Percentiles rank a stretch among this genome's conserved stretches.
Evolutionary conservation across 2,113 vertebrate species (phyloP).

Genomic region (Cebus imitator): DNA sequence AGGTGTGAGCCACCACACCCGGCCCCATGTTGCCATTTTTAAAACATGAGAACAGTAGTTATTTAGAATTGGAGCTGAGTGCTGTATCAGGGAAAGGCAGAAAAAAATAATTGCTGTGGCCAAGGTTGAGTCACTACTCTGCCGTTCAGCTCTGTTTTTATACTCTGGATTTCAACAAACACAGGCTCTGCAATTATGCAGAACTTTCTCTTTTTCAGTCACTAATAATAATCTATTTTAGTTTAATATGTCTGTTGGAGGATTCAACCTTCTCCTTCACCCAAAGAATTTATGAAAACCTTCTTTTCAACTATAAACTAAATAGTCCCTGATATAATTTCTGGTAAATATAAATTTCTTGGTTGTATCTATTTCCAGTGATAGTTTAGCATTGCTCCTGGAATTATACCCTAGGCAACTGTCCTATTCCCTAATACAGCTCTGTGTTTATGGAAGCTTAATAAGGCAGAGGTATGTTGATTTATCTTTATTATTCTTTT

Average conservation of each 20-base stretch:
- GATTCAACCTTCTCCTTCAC: neutral
- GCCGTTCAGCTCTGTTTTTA: neutral
- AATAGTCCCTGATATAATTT: neutral
- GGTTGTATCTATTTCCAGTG: neutral
- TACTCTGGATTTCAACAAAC: neutral
- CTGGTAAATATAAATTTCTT: neutral
- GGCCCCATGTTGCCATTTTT: neutral
- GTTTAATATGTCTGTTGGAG: neutral
- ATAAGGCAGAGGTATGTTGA: neutral
- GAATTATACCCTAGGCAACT: neutral
- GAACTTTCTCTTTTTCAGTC: neutral
- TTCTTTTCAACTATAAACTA: neutral
- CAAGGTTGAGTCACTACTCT: neutral
- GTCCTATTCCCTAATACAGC: neutral
- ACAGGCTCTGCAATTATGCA: neutral
- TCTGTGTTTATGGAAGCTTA: slow-evolving; percentile 13
- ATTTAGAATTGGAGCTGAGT: neutral
- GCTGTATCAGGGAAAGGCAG: neutral
- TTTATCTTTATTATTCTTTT: slow-evolving; percentile 23
- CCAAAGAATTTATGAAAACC: neutral
- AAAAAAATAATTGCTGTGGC: neutral
- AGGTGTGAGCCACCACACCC: too few relatives aligned
- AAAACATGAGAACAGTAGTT: neutral
- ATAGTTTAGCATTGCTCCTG: neutral
- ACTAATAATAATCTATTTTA: neutral